Percentiles rank a stretch among this genome's conserved stretches.
These are phyloP conservation scores for Loxodonta africana DNA, from an alignment of 2,113 vertebrate species.

Conservation along the genomic window DNA sequence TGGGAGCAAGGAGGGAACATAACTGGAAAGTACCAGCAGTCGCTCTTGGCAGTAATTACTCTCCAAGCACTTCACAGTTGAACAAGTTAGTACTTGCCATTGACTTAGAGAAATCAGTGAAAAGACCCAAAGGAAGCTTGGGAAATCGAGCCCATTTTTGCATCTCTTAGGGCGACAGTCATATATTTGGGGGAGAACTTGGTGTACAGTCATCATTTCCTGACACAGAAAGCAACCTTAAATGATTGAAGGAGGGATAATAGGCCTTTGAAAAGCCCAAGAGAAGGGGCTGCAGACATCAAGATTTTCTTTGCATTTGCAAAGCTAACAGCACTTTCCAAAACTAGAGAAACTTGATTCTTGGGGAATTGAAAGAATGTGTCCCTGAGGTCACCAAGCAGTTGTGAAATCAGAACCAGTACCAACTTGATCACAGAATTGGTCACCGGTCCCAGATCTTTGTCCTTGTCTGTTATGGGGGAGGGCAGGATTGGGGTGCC, in stretches of 20 bases:
- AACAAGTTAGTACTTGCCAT: constrained; percentile 21
- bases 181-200: neutral
- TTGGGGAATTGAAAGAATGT: constrained; percentile 58
- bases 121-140: neutral
- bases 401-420: constrained; percentile 8
- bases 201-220: neutral
- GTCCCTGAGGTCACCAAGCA: neutral
- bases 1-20: neutral
- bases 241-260: neutral
- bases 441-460: neutral
- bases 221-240: neutral
- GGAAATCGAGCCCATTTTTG: neutral
- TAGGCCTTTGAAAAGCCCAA: constrained; percentile 23
- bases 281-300: neutral
- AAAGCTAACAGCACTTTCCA: constrained; percentile 9
- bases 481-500: neutral
- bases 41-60: neutral
- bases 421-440: neutral
- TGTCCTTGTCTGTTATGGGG: neutral
- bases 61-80: neutral
- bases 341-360: constrained; percentile 56
- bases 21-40: neutral
- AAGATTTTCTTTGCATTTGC: constrained; percentile 48
- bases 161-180: neutral
- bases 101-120: constrained; percentile 9